Conservation (phyloP, 2,113 vertebrate species). For the Chionodraco myersi region DNA sequence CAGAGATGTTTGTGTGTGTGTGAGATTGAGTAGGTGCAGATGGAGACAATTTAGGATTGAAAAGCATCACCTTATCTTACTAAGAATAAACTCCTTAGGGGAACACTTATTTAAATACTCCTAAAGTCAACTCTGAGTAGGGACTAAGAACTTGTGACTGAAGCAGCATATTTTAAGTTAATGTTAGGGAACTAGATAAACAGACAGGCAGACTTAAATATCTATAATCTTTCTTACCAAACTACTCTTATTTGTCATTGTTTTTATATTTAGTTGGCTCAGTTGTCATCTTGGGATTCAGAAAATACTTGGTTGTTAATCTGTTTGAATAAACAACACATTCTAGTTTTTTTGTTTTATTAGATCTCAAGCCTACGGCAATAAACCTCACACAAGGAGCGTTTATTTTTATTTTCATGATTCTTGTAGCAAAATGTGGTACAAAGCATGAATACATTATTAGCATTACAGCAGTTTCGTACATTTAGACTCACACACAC, state of each 20-base stretch:
- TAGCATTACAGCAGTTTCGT: not conserved
- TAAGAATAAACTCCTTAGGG: slow-evolving; percentile 20
- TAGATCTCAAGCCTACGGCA: not conserved
- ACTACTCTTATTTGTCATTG: not conserved
- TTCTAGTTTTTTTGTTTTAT: not conserved
- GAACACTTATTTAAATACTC: slow-evolving; percentile 17
- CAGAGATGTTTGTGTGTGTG: not conserved
- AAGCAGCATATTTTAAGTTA: slow-evolving; percentile 29
- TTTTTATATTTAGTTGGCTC: not conserved
- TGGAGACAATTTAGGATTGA: slow-evolving; percentile 4
- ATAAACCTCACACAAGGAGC: not conserved
- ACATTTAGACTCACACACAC: not conserved
- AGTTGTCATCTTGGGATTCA: not conserved
- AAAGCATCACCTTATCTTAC: slow-evolving; percentile 5
- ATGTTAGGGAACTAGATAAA: slow-evolving; percentile 9
- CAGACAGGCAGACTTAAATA: slow-evolving; percentile 11
- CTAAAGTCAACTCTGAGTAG: not conserved
- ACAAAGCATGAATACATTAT: slow-evolving; percentile 10
- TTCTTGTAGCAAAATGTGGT: not conserved
- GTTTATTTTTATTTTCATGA: not conserved
- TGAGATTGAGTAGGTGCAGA: slow-evolving; percentile 1
- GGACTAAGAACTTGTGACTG: not conserved
- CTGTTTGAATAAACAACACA: slow-evolving; percentile 1
- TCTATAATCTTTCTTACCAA: not conserved
- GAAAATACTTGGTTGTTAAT: not conserved